Evolutionary conservation across 2,797 vertebrate genomes (phyloP).

Genomic region (Xiphophorus birchmanni): DNA sequence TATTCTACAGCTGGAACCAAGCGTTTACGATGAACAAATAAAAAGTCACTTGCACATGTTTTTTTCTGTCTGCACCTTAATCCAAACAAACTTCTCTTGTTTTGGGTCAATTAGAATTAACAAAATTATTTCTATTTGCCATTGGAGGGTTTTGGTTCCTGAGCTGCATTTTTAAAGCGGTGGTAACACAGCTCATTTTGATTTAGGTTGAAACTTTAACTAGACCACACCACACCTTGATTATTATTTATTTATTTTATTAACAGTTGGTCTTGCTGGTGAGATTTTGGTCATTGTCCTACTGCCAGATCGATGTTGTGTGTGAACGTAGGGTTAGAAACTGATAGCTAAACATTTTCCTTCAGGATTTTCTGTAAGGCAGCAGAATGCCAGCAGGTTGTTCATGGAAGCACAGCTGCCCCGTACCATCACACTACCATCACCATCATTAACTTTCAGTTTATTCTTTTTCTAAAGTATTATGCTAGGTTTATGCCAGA

Average conservation of each 20-base stretch:
- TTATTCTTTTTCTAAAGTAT: background rate
- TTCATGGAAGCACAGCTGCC: background rate
- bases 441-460: background rate
- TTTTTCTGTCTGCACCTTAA: background rate
- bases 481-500: no score
- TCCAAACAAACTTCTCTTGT: background rate
- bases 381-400: background rate
- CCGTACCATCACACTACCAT: background rate
- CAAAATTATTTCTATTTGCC: no score
- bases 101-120: background rate
- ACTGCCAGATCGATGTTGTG: background rate
- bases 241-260: background rate
- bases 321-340: background rate
- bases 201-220: background rate
- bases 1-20: background rate
- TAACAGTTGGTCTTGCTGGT: background rate
- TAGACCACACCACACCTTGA: background rate
- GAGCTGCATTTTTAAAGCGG: background rate
- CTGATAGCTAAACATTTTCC: background rate
- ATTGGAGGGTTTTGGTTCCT: background rate
- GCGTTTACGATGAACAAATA: background rate
- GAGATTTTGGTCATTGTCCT: background rate
- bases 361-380: background rate
- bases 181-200: background rate
- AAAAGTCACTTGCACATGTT: background rate